Percentiles rank a stretch among this genome's conserved stretches.
These are phyloP conservation scores for Eublepharis macularius DNA, from an alignment of 2,113 vertebrate genomes.

Conservation along the genomic window DNA sequence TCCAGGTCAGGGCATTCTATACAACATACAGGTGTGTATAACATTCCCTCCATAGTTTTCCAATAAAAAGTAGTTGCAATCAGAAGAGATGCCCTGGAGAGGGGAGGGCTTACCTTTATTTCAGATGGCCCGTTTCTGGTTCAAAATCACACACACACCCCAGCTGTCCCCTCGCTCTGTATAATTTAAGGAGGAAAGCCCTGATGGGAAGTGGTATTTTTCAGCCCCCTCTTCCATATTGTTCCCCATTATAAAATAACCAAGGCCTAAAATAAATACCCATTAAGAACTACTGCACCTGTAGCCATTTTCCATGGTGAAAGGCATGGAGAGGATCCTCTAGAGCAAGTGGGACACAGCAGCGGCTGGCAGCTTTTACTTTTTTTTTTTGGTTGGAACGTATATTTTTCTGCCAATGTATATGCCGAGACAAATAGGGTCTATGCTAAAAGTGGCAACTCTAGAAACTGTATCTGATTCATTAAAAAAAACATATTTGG, in stretches of 20 bases:
- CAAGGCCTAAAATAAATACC: rapidly evolving
- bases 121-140: too few species aligned
- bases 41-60: too few species aligned
- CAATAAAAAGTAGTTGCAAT: too few species aligned
- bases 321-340: too few species aligned
- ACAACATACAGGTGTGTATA: too few species aligned
- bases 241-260: not conserved
- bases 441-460: not conserved
- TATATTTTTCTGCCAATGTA: not conserved
- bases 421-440: not conserved
- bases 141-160: too few species aligned
- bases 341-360: not conserved
- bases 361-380: not conserved
- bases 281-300: not conserved
- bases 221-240: not conserved
- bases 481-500: not conserved
- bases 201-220: not conserved
- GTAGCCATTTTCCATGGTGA: not conserved
- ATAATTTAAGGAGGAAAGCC: too few species aligned
- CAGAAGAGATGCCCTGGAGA: too few species aligned
- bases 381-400: not conserved
- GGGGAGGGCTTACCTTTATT: too few species aligned
- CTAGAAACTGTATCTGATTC: not conserved
- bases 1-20: too few species aligned
- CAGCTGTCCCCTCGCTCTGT: too few species aligned